Conservation (phyloP, 2,888 invertebrate genomes). For the Acleris holmiana region DNA sequence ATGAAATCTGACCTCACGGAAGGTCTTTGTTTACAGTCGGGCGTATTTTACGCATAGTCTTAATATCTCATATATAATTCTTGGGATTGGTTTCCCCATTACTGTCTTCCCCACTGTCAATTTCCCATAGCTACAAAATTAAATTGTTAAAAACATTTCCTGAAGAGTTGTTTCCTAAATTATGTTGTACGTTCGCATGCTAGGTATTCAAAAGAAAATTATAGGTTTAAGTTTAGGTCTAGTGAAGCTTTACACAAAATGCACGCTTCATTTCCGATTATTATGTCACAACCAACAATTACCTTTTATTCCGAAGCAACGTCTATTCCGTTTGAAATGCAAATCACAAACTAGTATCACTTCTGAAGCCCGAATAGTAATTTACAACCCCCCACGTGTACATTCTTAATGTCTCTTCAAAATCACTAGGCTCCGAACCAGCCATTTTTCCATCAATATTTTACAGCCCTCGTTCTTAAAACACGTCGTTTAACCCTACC, state of each 20-base stretch:
- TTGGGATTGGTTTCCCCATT: too few relatives aligned
- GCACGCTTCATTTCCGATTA: neutral
- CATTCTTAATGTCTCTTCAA: constrained; percentile 31
- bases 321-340: constrained; percentile 13
- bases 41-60: too few relatives aligned
- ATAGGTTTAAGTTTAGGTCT: too few relatives aligned
- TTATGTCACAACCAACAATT: constrained; percentile 1
- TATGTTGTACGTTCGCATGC: too few relatives aligned
- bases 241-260: neutral
- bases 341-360: constrained; percentile 28
- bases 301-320: neutral
- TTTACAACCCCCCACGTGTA: constrained; percentile 27
- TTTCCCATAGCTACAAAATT: too few relatives aligned
- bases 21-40: too few relatives aligned
- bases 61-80: too few relatives aligned
- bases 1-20: too few relatives aligned
- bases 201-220: too few relatives aligned
- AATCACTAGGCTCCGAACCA: constrained; percentile 42
- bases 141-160: too few relatives aligned
- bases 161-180: too few relatives aligned
- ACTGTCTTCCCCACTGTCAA: too few relatives aligned
- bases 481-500: constrained; percentile 73
- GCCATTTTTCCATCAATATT: constrained; percentile 72
- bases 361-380: constrained; percentile 19
- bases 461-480: constrained; percentile 65